Evolutionary conservation across 2,888 invertebrate genomes (phyloP).

Genomic region (Trachelus iudaicus): DNA sequence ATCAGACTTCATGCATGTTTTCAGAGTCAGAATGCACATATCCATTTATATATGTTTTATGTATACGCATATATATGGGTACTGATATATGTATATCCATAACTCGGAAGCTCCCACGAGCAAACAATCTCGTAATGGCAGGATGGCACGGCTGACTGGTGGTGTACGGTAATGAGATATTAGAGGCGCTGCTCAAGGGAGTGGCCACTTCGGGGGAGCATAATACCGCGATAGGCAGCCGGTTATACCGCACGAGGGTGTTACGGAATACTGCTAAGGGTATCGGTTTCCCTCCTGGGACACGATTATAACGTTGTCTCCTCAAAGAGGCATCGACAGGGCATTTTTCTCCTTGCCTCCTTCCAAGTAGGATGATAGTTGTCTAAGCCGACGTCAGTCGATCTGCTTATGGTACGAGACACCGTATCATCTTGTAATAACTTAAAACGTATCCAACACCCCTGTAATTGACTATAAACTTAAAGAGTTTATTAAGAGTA

Average conservation of each 20-base stretch:
- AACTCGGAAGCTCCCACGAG: constrained; percentile 47
- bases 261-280: constrained; percentile 51
- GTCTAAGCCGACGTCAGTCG: not conserved
- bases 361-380: not conserved
- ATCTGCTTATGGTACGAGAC: not conserved
- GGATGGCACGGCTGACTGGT: constrained; percentile 58
- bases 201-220: constrained; percentile 58
- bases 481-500: not conserved
- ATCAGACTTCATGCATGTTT: not conserved
- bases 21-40: not conserved
- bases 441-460: not conserved
- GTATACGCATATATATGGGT: constrained; percentile 2
- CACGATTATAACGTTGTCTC: constrained; percentile 59
- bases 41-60: not conserved
- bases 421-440: not conserved
- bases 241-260: constrained; percentile 47
- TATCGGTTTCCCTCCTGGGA: constrained; percentile 64
- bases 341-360: not conserved
- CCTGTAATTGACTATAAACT: not conserved
- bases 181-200: constrained; percentile 61
- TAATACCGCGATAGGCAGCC: constrained; percentile 53
- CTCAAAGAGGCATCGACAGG: not conserved
- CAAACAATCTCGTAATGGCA: constrained; percentile 66
- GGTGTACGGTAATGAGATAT: constrained; percentile 65
- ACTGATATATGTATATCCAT: constrained; percentile 51